Percentiles rank a stretch among this genome's conserved stretches.
These are phyloP conservation scores for Meriones psammophilus DNA, from an alignment of 2,797 vertebrate species.

Conservation along the genomic window DNA sequence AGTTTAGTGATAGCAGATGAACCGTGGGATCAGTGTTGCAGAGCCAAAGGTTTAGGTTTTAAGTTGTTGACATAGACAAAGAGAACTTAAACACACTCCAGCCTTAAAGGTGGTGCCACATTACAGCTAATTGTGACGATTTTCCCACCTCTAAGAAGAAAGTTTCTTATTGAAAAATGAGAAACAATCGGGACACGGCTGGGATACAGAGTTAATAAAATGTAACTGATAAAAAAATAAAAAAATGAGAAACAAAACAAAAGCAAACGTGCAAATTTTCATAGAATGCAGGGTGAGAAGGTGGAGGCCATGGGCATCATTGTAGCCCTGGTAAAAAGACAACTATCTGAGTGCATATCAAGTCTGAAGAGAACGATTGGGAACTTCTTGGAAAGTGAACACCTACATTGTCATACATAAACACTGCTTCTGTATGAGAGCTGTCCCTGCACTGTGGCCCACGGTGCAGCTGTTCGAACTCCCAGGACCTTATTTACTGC, in stretches of 20 bases:
- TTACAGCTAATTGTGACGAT: not conserved
- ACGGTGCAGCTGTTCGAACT: constrained; percentile 14
- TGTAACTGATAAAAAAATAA: too few species aligned
- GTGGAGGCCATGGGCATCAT: not conserved
- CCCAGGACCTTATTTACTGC: constrained; percentile 32
- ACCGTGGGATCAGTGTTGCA: constrained; percentile 22
- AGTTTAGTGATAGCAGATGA: constrained; percentile 2
- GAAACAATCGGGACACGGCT: not conserved
- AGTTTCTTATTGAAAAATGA: constrained; percentile 6
- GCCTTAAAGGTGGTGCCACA: not conserved
- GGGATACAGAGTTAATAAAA: too few species aligned
- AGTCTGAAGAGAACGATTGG: constrained; percentile 33
- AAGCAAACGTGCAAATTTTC: not conserved
- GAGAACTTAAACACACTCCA: constrained; percentile 6
- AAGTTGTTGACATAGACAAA: constrained; percentile 28
- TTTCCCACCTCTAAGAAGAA: constrained; percentile 37
- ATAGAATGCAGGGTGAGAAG: not conserved
- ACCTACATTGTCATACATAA: constrained; percentile 66
- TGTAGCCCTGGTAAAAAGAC: constrained; percentile 35
- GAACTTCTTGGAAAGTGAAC: constrained; percentile 67
- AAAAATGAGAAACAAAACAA: not conserved
- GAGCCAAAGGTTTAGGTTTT: constrained; percentile 19
- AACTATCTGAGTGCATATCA: constrained; percentile 33
- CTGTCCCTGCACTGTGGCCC: not conserved
- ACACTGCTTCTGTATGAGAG: constrained; percentile 63